phyloP scores from a whole-genome alignment of 2,888 invertebrate species.

The Muschampia plurimacula region DNA sequence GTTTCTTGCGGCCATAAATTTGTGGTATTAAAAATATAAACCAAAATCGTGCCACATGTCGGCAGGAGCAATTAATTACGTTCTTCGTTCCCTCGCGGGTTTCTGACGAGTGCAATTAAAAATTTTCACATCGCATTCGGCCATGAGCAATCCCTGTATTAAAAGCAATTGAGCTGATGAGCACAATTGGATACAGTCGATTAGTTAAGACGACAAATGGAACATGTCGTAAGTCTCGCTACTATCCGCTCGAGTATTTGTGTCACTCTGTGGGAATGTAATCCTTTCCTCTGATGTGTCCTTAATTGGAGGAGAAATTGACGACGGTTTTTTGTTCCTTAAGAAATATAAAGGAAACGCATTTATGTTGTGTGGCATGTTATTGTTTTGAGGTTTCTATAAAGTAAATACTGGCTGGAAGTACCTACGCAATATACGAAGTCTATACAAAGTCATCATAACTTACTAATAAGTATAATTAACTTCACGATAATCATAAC shows the following conservation, averaged over 20 bases:
- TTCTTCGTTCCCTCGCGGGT: not conserved
- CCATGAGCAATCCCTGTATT: conserved; percentile 73
- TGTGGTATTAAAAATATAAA: conserved; percentile 40
- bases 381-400: not conserved
- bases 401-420: too few species aligned
- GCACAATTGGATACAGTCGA: conserved; percentile 80
- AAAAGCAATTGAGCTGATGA: conserved; percentile 81
- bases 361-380: not conserved
- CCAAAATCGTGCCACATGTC: conserved; percentile 44
- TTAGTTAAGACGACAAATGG: conserved; percentile 78
- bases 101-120: conserved; percentile 67
- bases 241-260: conserved; percentile 33
- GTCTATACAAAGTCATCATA: too few species aligned
- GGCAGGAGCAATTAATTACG: conserved; percentile 54
- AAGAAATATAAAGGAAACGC: not conserved
- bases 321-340: not conserved
- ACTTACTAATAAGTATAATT: too few species aligned
- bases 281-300: conserved; percentile 39
- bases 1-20: conserved; percentile 38
- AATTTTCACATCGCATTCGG: conserved; percentile 71
- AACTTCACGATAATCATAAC: too few species aligned
- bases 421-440: too few species aligned
- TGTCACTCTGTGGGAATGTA: conserved; percentile 45
- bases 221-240: conserved; percentile 59
- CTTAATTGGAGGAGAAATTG: conserved; percentile 31